Evolutionary conservation across 2,888 invertebrate genomes (phyloP).

Genomic region (Pharmacophagus antenor): DNA sequence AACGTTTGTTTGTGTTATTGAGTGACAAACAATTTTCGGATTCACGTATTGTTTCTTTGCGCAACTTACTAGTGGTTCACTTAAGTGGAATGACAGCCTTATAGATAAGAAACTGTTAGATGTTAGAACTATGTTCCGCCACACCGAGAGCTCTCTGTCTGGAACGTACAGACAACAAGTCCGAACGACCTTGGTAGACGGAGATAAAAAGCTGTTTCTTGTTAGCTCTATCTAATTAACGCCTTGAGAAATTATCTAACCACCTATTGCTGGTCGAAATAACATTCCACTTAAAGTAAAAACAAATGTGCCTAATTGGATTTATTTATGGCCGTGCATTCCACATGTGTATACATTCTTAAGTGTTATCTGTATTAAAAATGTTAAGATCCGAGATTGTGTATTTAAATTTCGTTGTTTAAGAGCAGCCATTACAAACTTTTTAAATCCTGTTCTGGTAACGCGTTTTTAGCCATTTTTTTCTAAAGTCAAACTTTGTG

Average conservation of each 20-base stretch:
- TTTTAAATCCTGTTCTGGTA: background rate
- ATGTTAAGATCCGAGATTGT: slow-evolving; percentile 7
- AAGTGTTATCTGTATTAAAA: slow-evolving; percentile 11
- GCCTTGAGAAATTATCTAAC: slow-evolving; percentile 31
- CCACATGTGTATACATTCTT: background rate
- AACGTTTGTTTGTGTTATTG: background rate
- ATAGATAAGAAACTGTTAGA: slow-evolving; percentile 25
- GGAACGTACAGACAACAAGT: slow-evolving; percentile 24
- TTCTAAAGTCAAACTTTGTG: no score
- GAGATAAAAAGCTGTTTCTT: slow-evolving; percentile 32
- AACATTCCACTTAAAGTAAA: slow-evolving; percentile 27
- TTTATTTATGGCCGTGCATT: slow-evolving; percentile 22
- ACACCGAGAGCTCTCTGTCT: slow-evolving; percentile 22
- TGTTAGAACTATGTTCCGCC: slow-evolving; percentile 25
- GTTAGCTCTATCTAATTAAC: slow-evolving; percentile 31
- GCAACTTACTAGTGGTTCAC: background rate
- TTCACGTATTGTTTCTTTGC: background rate
- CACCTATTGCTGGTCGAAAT: slow-evolving; percentile 26
- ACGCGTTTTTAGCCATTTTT: no score
- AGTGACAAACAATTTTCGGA: background rate
- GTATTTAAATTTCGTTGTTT: background rate
- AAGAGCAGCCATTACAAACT: background rate
- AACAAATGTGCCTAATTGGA: slow-evolving; percentile 25
- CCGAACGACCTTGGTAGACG: slow-evolving; percentile 28
- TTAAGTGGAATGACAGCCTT: slow-evolving; percentile 20